Evolutionary conservation across 2,113 vertebrate genomes (phyloP).

Genomic region (Cervus canadensis): DNA sequence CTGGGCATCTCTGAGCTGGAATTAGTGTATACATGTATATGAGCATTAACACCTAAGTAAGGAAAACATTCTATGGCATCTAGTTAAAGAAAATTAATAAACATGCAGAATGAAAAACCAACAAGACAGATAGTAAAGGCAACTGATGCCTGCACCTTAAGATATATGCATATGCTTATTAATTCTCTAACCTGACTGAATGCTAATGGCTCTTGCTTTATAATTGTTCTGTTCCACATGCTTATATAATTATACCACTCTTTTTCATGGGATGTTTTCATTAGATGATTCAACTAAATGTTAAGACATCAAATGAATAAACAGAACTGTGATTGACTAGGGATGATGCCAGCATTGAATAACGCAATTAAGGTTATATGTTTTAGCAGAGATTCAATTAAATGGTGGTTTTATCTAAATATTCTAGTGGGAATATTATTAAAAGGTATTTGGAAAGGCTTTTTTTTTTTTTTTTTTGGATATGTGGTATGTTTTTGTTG

Average conservation of each 20-base stretch:
- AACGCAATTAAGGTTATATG: constrained; percentile 48
- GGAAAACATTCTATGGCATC: neutral
- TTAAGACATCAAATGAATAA: constrained; percentile 57
- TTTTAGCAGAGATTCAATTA: constrained; percentile 48
- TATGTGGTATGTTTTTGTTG: neutral
- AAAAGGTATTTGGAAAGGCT: neutral
- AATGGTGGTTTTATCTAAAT: constrained; percentile 41
- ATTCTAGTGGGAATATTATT: constrained; percentile 31
- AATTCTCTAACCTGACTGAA: neutral
- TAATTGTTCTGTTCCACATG: constrained; percentile 54
- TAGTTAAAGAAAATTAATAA: constrained; percentile 30
- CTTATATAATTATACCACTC: constrained; percentile 65
- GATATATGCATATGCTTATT: constrained; percentile 30
- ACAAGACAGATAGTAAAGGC: neutral
- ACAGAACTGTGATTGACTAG: constrained; percentile 36
- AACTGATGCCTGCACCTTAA: neutral
- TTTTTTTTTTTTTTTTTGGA: neutral
- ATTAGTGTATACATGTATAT: neutral
- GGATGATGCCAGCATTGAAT: constrained; percentile 40
- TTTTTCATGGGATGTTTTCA: constrained; percentile 41
- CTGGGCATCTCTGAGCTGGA: neutral
- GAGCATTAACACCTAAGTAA: neutral
- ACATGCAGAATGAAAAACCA: constrained; percentile 16
- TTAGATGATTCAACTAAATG: constrained; percentile 56
- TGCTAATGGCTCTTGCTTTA: constrained; percentile 36